phyloP scores from a whole-genome alignment of 2,113 vertebrate species.

The Microcebus murinus region DNA sequence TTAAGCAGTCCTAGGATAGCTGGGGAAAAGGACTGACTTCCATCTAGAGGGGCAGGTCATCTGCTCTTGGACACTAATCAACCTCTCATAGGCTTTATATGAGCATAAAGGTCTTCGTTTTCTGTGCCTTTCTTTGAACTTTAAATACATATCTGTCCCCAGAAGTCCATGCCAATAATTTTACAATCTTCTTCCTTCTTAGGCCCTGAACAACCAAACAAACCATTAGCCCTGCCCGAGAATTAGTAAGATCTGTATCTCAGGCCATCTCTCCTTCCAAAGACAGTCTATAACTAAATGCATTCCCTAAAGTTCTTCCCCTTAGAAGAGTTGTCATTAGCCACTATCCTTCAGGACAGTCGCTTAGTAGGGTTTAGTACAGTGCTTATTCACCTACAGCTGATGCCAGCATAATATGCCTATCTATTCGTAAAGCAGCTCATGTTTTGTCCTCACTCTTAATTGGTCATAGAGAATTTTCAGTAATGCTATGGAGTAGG shows the following conservation, averaged over 20 bases:
- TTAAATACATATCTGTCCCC: neutral
- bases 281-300: neutral
- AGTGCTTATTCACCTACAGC: neutral
- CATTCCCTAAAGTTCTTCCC: neutral
- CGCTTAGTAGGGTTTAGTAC: neutral
- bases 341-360: neutral
- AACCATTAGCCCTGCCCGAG: neutral
- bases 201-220: neutral
- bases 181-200: neutral
- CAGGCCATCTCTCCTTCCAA: neutral
- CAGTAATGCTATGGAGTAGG: neutral
- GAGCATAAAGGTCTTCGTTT: neutral
- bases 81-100: neutral
- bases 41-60: neutral
- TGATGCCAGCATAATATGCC: neutral
- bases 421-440: neutral
- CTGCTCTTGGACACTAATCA: neutral
- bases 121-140: neutral
- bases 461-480: neutral
- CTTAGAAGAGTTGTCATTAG: neutral
- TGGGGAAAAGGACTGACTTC: neutral
- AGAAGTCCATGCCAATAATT: neutral
- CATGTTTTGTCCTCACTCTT: neutral
- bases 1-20: neutral
- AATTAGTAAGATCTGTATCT: neutral